Percentiles rank a stretch among this genome's conserved stretches.
Evolutionary conservation across 2,888 invertebrate species (phyloP).

Genomic region (Scaptomyza polygonia): DNA sequence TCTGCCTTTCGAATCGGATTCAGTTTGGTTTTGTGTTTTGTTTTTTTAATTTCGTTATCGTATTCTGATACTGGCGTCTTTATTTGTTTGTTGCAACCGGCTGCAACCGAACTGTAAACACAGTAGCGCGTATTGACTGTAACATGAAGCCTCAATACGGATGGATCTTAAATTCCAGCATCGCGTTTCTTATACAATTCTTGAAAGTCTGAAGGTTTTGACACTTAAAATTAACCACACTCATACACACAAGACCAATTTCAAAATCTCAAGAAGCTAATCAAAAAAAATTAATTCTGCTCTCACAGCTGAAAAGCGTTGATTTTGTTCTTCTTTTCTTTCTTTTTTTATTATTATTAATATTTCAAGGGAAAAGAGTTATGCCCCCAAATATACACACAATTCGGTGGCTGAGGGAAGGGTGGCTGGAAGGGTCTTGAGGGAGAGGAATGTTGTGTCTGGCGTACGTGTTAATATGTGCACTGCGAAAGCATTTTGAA

Average conservation of each 20-base stretch:
- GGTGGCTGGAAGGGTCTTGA: no score
- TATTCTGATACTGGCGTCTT: neutral
- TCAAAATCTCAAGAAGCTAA: neutral
- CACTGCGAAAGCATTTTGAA: constrained; percentile 57
- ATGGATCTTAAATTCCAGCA: no score
- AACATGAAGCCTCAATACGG: no score
- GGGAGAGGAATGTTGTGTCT: constrained; percentile 22
- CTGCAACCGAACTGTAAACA: no score
- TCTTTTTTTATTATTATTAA: no score
- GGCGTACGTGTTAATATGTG: constrained; percentile 70
- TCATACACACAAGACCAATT: neutral
- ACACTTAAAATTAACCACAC: neutral
- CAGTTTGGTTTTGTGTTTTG: neutral
- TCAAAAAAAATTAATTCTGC: neutral
- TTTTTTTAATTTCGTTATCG: neutral
- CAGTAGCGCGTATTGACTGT: no score
- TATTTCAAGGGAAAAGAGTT: constrained; percentile 24
- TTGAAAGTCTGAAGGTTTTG: no score
- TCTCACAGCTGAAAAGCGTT: constrained; percentile 17
- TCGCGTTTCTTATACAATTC: no score
- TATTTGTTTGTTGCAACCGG: no score
- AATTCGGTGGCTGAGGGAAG: no score
- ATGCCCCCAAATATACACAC: constrained; percentile 51
- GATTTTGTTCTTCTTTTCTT: constrained; percentile 27
- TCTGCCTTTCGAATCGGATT: neutral